Evolutionary conservation across 2,888 invertebrate genomes (phyloP).

Genomic region (Leptopterna dolabrata): DNA sequence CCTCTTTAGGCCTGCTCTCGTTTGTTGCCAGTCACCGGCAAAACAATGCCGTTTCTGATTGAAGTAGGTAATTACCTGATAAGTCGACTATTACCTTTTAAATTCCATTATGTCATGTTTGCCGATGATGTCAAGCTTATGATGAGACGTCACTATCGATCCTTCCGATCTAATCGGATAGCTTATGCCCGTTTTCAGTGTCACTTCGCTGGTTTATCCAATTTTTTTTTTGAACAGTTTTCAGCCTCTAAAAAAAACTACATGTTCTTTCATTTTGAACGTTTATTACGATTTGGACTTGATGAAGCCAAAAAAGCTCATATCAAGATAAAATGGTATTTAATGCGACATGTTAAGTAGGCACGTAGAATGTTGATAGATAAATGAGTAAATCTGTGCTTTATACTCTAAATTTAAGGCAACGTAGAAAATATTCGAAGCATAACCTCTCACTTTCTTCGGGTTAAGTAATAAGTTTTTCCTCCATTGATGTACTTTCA

Average conservation of each 20-base stretch:
- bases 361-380: conserved; percentile 47
- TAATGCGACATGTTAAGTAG: conserved; percentile 25
- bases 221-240: not conserved
- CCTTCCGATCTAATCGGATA: not conserved
- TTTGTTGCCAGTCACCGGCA: not conserved
- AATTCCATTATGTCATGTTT: too few species aligned
- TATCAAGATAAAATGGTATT: conserved; percentile 39
- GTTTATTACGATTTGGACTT: conserved; percentile 15
- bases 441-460: not conserved
- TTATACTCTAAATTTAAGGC: conserved; percentile 35
- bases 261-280: conserved; percentile 49
- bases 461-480: not conserved
- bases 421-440: not conserved
- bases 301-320: conserved; percentile 45
- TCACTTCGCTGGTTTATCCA: too few species aligned
- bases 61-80: too few species aligned
- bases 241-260: not conserved
- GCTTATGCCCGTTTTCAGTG: too few species aligned
- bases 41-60: not conserved
- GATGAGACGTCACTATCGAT: not conserved
- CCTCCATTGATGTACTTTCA: not conserved
- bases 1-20: not conserved
- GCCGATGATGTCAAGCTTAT: not conserved
- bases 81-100: too few species aligned
- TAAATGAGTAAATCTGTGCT: conserved; percentile 24